These are phyloP conservation scores for Boloria selene DNA, from an alignment of 2,888 invertebrate genomes.

Conservation along the genomic window DNA sequence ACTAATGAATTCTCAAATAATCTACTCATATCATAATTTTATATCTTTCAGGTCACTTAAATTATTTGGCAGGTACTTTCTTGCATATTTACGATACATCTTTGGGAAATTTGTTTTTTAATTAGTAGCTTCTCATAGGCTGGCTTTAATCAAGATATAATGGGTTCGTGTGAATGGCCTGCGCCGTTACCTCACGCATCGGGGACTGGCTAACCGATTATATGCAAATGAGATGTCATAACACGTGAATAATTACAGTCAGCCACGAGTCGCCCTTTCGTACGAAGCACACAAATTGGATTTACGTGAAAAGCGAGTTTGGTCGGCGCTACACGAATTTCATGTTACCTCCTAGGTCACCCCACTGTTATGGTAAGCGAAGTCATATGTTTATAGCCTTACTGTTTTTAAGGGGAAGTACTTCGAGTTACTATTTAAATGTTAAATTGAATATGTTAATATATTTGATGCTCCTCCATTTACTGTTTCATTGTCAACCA, in stretches of 20 bases:
- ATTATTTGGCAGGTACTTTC: conserved; percentile 67
- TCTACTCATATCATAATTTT: conserved; percentile 27
- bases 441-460: too few species aligned
- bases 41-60: conserved; percentile 43
- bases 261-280: conserved; percentile 78
- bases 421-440: too few species aligned
- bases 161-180: conserved; percentile 80
- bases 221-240: conserved; percentile 82
- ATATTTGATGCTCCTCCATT: too few species aligned
- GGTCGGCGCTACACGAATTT: conserved; percentile 59
- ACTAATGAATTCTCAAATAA: background rate
- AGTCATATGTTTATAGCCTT: conserved; percentile 8
- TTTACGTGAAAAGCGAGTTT: conserved; percentile 78
- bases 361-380: conserved; percentile 19
- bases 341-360: conserved; percentile 53
- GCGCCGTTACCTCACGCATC: conserved; percentile 77
- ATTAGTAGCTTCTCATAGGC: conserved; percentile 80
- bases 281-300: conserved; percentile 76
- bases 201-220: conserved; percentile 74
- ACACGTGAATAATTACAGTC: conserved; percentile 81
- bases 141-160: conserved; percentile 75
- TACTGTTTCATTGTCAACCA: too few species aligned
- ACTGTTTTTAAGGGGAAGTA: conserved; percentile 12
- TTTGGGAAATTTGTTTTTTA: conserved; percentile 78
- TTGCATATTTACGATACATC: conserved; percentile 71